These are phyloP conservation scores for Sorex maritimensis DNA, from an alignment of 2,797 vertebrate genomes.

Conservation along the genomic window DNA sequence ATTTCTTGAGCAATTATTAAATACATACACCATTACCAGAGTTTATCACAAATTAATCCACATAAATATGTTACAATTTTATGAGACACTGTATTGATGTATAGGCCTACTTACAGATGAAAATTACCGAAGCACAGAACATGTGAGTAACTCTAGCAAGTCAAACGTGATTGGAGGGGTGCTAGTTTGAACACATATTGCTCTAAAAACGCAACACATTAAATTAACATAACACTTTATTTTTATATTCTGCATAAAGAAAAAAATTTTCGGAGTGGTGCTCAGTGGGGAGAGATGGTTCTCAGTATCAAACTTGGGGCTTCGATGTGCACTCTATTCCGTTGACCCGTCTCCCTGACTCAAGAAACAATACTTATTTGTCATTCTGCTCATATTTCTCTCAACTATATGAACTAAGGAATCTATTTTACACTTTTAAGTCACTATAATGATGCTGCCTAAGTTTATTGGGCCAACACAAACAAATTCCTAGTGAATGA, in stretches of 20 bases:
- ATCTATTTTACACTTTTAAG: not conserved
- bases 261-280: not conserved
- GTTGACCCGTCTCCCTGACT: too few relatives aligned
- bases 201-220: not conserved
- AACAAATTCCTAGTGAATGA: too few relatives aligned
- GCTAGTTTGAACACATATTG: not conserved
- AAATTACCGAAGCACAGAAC: not conserved
- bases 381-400: constrained; percentile 17
- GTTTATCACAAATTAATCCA: constrained; percentile 11
- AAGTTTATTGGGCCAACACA: too few relatives aligned
- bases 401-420: constrained; percentile 33
- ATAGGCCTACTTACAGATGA: not conserved
- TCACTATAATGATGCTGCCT: not conserved
- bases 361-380: not conserved
- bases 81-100: not conserved
- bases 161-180: not conserved
- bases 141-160: not conserved
- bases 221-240: not conserved
- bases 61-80: not conserved
- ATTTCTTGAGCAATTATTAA: constrained; percentile 51
- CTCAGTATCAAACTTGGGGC: too few relatives aligned
- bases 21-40: not conserved
- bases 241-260: not conserved
- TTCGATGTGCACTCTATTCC: too few relatives aligned
- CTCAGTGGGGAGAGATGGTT: too few relatives aligned